Evolutionary conservation across 2,113 vertebrate genomes (phyloP).

Genomic region (Microtus richardsoni): DNA sequence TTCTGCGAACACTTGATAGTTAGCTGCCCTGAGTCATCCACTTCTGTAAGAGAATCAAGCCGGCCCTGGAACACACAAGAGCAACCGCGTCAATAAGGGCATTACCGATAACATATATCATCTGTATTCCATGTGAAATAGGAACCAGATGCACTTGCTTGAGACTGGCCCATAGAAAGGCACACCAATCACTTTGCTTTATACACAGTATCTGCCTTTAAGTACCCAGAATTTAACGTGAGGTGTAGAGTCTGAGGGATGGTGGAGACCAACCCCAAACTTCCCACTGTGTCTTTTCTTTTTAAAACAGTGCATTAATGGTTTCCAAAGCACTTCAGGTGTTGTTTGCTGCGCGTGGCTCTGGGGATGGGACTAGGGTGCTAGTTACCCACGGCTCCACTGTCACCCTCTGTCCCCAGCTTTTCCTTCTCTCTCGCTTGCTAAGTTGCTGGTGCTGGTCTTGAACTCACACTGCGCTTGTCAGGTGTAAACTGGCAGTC

Average conservation of each 20-base stretch:
- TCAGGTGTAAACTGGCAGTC: not conserved
- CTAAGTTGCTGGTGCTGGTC: not conserved
- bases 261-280: not conserved
- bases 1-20: slow-evolving; percentile 98
- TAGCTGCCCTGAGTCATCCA: slow-evolving; percentile 97
- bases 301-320: slow-evolving; percentile 13
- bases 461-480: not conserved
- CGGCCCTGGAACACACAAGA: slow-evolving; percentile 90
- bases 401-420: not conserved
- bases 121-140: not conserved
- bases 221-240: slow-evolving; percentile 34
- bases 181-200: not conserved
- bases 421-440: no score
- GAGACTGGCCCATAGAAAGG: slow-evolving; percentile 40
- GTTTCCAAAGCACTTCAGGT: slow-evolving; percentile 22
- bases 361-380: not conserved
- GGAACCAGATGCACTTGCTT: not conserved
- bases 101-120: not conserved
- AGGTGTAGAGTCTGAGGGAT: not conserved
- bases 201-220: not conserved
- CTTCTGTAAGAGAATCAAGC: slow-evolving; percentile 96
- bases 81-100: slow-evolving; percentile 34
- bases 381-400: fast-evolving
- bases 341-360: not conserved
- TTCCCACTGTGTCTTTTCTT: slow-evolving; percentile 9